Conservation (phyloP, 2,888 invertebrate genomes). For the Muscina levida region DNA sequence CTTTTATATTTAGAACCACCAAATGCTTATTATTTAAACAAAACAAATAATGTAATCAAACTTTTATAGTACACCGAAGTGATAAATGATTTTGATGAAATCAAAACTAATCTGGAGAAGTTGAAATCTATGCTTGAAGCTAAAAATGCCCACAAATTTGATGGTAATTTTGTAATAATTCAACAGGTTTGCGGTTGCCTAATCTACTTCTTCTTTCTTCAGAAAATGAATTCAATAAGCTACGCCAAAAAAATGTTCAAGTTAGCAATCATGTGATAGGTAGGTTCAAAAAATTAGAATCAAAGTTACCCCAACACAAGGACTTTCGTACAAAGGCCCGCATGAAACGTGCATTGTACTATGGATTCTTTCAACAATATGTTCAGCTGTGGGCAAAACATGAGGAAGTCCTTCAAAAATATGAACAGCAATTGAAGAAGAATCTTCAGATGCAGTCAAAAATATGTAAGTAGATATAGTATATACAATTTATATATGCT, state of each 20-base stretch:
- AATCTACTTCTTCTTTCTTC: constrained; percentile 25
- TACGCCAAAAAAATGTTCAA: constrained; percentile 52
- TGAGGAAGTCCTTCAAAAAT: constrained; percentile 54
- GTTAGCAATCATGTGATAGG: constrained; percentile 51
- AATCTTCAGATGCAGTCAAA: constrained; percentile 59
- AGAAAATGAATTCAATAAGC: constrained; percentile 59
- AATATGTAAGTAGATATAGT: constrained; percentile 63
- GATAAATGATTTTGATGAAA: constrained; percentile 40
- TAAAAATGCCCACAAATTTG: constrained; percentile 54
- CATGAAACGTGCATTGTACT: constrained; percentile 56
- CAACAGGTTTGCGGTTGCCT: background rate
- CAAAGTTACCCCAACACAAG: constrained; percentile 39
- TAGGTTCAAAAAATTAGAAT: constrained; percentile 57
- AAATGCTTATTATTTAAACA: too few relatives aligned
- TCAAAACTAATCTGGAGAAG: constrained; percentile 42
- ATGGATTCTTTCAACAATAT: constrained; percentile 56
- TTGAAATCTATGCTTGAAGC: constrained; percentile 56
- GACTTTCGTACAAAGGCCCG: constrained; percentile 56
- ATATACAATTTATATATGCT: background rate
- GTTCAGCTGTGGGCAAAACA: constrained; percentile 49
- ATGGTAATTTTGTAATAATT: constrained; percentile 33
- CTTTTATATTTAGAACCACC: too few relatives aligned
- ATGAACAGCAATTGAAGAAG: constrained; percentile 52
- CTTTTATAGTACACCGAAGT: constrained; percentile 52
- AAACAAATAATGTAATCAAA: too few relatives aligned